Conservation (phyloP, 2,888 invertebrate species). For the Cremastobaeus sp. region DNA sequence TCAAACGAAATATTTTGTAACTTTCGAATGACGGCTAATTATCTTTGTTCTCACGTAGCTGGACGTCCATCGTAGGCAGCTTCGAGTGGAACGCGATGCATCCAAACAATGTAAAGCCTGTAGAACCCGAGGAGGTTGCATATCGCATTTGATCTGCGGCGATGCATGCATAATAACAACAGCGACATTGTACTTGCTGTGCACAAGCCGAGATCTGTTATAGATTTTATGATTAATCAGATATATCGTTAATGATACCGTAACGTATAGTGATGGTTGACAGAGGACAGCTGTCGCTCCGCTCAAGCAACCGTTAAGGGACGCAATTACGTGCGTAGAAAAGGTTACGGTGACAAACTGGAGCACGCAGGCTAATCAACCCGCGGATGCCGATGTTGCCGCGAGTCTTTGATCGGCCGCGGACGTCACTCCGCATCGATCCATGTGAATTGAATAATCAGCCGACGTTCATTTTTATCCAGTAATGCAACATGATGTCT, state of each 20-base stretch:
- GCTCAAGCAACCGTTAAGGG: constrained; percentile 16
- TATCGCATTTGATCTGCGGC: constrained; percentile 44
- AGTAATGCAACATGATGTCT: background rate
- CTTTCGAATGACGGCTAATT: constrained; percentile 24
- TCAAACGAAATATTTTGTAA: constrained; percentile 25
- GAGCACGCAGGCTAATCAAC: constrained; percentile 22
- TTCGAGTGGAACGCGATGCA: constrained; percentile 2
- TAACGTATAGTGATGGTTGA: constrained; percentile 43
- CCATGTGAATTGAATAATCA: constrained; percentile 27
- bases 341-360: constrained; percentile 46
- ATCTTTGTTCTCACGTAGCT: constrained; percentile 26
- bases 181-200: constrained; percentile 23
- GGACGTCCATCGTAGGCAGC: constrained; percentile 9
- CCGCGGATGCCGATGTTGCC: constrained; percentile 2
- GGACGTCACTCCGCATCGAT: constrained; percentile 32
- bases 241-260: constrained; percentile 40
- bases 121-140: constrained; percentile 21
- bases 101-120: constrained; percentile 38
- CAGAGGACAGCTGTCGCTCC: constrained; percentile 40
- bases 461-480: background rate
- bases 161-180: constrained; percentile 26
- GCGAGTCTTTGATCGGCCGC: constrained; percentile 44
- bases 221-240: constrained; percentile 49
- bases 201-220: constrained; percentile 34
- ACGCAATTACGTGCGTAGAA: constrained; percentile 22